Conservation (phyloP, 2,113 vertebrate species). For the Calyptomena viridis region DNA sequence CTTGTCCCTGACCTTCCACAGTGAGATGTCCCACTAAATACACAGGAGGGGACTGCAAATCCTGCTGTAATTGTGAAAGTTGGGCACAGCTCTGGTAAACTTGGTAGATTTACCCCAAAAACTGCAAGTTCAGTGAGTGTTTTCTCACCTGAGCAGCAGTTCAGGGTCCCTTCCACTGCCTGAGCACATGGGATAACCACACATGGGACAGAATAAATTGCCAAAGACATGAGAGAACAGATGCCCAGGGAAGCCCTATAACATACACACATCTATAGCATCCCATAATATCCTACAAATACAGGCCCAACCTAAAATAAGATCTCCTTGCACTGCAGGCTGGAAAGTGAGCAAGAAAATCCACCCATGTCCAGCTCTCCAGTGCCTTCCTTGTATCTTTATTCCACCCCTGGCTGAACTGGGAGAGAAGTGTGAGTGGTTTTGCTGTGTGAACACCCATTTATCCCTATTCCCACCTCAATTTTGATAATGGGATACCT, state of each 20-base stretch:
- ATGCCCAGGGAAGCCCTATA: fast-evolving
- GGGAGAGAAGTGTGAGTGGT: fast-evolving
- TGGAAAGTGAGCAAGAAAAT: not conserved
- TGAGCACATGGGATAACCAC: fast-evolving
- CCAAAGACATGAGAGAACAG: not conserved
- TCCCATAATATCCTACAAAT: not conserved
- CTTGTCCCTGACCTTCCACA: not conserved
- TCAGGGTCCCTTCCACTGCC: not conserved
- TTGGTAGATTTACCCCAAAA: not conserved
- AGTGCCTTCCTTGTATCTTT: fast-evolving
- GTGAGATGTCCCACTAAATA: not conserved
- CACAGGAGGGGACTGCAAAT: not conserved
- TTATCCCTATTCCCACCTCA: not conserved
- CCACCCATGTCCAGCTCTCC: fast-evolving
- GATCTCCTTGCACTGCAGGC: not conserved
- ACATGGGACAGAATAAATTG: not conserved
- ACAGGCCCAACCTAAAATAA: not conserved
- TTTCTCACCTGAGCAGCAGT: not conserved
- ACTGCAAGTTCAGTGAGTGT: fast-evolving
- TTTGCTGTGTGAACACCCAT: not conserved
- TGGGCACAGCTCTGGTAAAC: not conserved
- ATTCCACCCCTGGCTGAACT: not conserved
- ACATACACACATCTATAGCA: too few species aligned
- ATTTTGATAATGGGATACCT: not conserved
- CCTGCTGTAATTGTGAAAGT: not conserved